A percentile compares a stretch with the other conserved stretches of the same genome.
Conservation (phyloP, 2,113 vertebrate species). For the Fregata magnificens region DNA sequence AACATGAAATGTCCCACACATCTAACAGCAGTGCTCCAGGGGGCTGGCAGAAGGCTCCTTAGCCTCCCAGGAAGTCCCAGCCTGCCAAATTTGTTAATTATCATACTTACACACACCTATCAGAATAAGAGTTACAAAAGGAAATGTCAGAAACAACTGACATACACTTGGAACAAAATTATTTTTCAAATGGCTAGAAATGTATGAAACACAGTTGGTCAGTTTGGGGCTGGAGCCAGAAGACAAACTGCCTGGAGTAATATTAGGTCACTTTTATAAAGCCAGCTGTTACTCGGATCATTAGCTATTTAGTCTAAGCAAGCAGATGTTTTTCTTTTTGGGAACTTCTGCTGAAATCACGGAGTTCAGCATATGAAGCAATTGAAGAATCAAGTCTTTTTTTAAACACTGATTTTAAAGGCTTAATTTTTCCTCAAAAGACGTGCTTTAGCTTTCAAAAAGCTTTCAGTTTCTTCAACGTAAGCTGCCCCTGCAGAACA, state of each 20-base stretch:
- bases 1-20: background rate
- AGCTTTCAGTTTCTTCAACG: background rate
- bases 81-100: background rate
- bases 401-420: background rate
- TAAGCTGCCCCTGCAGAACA: background rate
- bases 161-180: background rate
- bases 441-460: background rate
- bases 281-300: constrained; percentile 1
- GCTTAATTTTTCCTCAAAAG: background rate
- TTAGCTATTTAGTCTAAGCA: background rate
- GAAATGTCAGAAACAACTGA: background rate
- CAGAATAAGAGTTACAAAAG: background rate
- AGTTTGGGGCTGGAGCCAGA: background rate
- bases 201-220: background rate
- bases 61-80: background rate
- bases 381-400: background rate
- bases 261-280: background rate
- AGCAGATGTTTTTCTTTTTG: constrained; percentile 3
- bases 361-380: background rate
- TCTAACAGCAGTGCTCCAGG: background rate
- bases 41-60: background rate
- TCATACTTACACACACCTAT: background rate
- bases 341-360: constrained; percentile 5
- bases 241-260: background rate
- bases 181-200: background rate